Percentiles rank a stretch among this genome's conserved stretches.
These are phyloP conservation scores for Sweltsa coloradensis DNA, from an alignment of 1,140 invertebrate genomes.

Conservation along the genomic window DNA sequence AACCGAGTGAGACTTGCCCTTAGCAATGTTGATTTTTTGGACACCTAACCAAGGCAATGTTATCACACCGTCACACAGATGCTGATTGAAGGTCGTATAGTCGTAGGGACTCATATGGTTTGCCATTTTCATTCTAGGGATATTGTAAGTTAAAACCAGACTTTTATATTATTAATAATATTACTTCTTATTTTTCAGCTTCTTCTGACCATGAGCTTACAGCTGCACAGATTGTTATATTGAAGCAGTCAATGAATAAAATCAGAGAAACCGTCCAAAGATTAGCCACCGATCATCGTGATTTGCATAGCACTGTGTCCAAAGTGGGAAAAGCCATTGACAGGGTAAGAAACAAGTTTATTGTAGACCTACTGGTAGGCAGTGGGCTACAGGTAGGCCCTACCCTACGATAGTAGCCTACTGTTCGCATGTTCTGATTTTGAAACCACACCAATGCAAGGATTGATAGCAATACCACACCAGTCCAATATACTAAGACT, in stretches of 20 bases:
- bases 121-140: neutral
- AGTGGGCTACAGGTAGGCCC: too few species aligned
- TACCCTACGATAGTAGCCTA: too few species aligned
- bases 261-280: constrained; percentile 61
- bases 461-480: too few species aligned
- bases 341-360: constrained; percentile 45
- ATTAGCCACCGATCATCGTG: constrained; percentile 65
- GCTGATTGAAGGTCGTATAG: neutral
- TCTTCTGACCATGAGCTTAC: constrained; percentile 48
- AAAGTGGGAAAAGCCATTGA: constrained; percentile 96
- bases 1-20: too few species aligned
- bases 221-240: constrained; percentile 46
- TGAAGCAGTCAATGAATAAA: constrained; percentile 54
- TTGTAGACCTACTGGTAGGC: too few species aligned
- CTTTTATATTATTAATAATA: too few species aligned
- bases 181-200: constrained; percentile 38
- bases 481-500: too few species aligned
- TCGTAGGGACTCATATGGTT: neutral
- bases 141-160: constrained; percentile 1
- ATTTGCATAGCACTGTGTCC: constrained; percentile 75
- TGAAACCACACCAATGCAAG: too few species aligned
- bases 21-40: too few species aligned
- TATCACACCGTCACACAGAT: too few species aligned
- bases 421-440: too few species aligned
- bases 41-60: too few species aligned